These are phyloP conservation scores for Phortica variegata DNA, from an alignment of 1,140 invertebrate species.

Conservation along the genomic window DNA sequence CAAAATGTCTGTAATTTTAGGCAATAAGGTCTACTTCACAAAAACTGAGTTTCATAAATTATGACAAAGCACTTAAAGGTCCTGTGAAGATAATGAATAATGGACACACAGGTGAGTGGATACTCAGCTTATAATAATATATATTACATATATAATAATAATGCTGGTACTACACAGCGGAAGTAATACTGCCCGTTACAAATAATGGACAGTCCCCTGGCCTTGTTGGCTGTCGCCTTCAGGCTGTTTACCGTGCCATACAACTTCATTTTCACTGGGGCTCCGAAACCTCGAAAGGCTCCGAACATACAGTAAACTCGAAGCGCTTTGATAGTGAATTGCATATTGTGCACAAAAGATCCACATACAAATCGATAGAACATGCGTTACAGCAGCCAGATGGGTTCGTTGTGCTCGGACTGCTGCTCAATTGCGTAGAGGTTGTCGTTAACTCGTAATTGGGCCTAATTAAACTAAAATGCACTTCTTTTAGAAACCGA, in stretches of 20 bases:
- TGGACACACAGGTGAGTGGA: slow-evolving; percentile 24
- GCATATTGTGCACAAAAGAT: slow-evolving; percentile 85
- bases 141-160: no score
- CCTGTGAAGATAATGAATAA: slow-evolving; percentile 27
- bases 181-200: slow-evolving; percentile 22
- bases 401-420: slow-evolving; percentile 77
- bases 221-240: slow-evolving; percentile 22
- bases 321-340: slow-evolving; percentile 71
- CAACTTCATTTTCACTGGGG: slow-evolving; percentile 63
- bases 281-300: slow-evolving; percentile 52
- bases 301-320: slow-evolving; percentile 59
- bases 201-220: slow-evolving; percentile 16
- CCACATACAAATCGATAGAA: slow-evolving; percentile 63
- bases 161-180: slow-evolving; percentile 12
- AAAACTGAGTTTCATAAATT: slow-evolving; percentile 28
- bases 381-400: slow-evolving; percentile 67
- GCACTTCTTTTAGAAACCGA: no score
- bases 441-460: no score
- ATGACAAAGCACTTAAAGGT: slow-evolving; percentile 20
- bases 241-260: slow-evolving; percentile 56
- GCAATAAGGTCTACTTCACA: slow-evolving; percentile 8
- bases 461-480: no score
- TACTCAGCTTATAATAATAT: no score
- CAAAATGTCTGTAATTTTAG: background rate
- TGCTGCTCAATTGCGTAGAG: slow-evolving; percentile 70